A percentile compares a stretch with the other conserved stretches of the same genome.
Conservation (phyloP, 2,113 vertebrate species). For the Addax nasomaculatus region DNA sequence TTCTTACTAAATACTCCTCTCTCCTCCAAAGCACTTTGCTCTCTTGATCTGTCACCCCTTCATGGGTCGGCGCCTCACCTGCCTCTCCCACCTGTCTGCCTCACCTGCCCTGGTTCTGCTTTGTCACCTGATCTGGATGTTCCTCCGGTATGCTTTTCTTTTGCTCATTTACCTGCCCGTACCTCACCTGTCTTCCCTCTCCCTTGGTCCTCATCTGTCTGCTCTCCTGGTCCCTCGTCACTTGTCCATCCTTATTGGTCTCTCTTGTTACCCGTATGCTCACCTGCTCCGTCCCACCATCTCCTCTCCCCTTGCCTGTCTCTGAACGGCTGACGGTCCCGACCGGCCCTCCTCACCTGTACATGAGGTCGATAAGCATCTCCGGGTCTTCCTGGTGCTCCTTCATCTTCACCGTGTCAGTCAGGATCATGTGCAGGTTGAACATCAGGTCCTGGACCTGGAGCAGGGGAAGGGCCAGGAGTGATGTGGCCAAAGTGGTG, state of each 20-base stretch:
- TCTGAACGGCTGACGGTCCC: neutral
- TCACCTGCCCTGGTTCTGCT: neutral
- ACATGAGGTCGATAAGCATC: constrained; percentile 95
- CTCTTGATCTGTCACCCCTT: neutral
- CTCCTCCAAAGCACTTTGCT: neutral
- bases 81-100: neutral
- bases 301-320: neutral
- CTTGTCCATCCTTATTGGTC: neutral
- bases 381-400: constrained; percentile 94
- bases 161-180: neutral
- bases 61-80: neutral
- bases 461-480: rapidly evolving
- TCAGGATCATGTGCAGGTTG: constrained; percentile 96
- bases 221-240: neutral
- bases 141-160: neutral
- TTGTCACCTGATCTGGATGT: neutral
- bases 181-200: neutral
- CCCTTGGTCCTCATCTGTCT: neutral
- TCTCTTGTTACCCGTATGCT: neutral
- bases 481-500: neutral
- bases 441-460: constrained; percentile 95
- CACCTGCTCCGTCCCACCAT: neutral
- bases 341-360: constrained; percentile 80
- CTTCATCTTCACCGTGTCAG: constrained; percentile 96
- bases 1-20: neutral